Conservation (phyloP, 2,888 invertebrate genomes). For the Portevinia maculata region DNA sequence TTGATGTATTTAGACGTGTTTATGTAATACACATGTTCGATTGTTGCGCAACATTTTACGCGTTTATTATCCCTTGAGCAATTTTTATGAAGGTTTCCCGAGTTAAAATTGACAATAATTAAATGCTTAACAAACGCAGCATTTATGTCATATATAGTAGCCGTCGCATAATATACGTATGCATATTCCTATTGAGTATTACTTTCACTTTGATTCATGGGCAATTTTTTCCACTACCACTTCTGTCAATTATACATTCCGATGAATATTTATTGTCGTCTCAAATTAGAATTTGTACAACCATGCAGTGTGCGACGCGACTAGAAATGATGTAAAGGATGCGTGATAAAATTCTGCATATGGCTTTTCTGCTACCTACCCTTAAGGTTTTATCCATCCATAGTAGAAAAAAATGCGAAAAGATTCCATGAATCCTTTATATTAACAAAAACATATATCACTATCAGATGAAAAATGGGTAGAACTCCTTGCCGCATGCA, state of each 20-base stretch:
- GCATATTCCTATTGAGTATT: slow-evolving; percentile 13
- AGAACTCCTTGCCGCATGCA: slow-evolving; percentile 34
- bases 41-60: no score
- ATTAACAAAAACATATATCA: slow-evolving; percentile 66
- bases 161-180: neutral
- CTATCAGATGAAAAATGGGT: slow-evolving; percentile 19
- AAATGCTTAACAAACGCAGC: slow-evolving; percentile 15
- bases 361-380: slow-evolving; percentile 1
- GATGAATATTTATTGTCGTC: slow-evolving; percentile 70
- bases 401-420: slow-evolving; percentile 29
- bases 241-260: slow-evolving; percentile 72
- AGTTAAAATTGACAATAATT: slow-evolving; percentile 23
- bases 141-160: neutral
- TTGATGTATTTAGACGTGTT: no score
- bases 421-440: slow-evolving; percentile 57
- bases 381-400: slow-evolving; percentile 20
- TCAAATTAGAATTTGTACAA: slow-evolving; percentile 61
- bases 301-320: slow-evolving; percentile 6
- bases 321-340: slow-evolving; percentile 42
- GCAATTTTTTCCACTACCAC: slow-evolving; percentile 48
- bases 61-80: no score
- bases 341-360: slow-evolving; percentile 56
- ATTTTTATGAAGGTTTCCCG: slow-evolving; percentile 6
- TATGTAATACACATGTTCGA: no score
- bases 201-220: slow-evolving; percentile 60